Conservation (phyloP, 2,888 invertebrate species). For the Phytoseiulus persimilis region DNA sequence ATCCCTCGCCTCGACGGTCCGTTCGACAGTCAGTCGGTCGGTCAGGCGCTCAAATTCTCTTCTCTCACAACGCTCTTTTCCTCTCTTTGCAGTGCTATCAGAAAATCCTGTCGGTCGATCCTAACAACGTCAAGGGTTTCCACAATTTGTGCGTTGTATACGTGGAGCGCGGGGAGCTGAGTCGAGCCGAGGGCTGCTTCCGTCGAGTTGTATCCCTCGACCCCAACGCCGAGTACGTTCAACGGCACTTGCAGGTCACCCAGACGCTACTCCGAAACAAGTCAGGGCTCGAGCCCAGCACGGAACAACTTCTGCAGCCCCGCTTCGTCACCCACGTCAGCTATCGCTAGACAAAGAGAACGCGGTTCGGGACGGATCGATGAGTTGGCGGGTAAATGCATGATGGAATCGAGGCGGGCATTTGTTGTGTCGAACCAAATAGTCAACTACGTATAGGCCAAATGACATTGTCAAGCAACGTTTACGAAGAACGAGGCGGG, state of each 20-base stretch:
- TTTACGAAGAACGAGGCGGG: background rate
- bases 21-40: background rate
- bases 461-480: background rate
- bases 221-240: slow-evolving; percentile 81
- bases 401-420: background rate
- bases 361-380: background rate
- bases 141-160: slow-evolving; percentile 93
- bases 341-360: slow-evolving; percentile 26
- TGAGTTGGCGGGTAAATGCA: background rate
- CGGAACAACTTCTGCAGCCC: slow-evolving; percentile 20
- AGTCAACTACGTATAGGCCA: background rate
- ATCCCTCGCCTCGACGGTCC: no score
- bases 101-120: slow-evolving; percentile 73
- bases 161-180: slow-evolving; percentile 77
- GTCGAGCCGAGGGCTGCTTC: slow-evolving; percentile 72
- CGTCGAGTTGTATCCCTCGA: slow-evolving; percentile 64
- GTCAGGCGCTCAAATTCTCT: background rate
- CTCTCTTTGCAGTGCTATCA: slow-evolving; percentile 67
- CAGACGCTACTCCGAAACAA: slow-evolving; percentile 58
- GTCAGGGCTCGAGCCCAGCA: slow-evolving; percentile 24
- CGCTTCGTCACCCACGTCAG: slow-evolving; percentile 37
- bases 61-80: slow-evolving; percentile 33
- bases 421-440: background rate
- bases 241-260: slow-evolving; percentile 79
- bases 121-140: slow-evolving; percentile 81